Evolutionary conservation across 2,113 vertebrate genomes (phyloP).

Genomic region (Capreolus pygargus): DNA sequence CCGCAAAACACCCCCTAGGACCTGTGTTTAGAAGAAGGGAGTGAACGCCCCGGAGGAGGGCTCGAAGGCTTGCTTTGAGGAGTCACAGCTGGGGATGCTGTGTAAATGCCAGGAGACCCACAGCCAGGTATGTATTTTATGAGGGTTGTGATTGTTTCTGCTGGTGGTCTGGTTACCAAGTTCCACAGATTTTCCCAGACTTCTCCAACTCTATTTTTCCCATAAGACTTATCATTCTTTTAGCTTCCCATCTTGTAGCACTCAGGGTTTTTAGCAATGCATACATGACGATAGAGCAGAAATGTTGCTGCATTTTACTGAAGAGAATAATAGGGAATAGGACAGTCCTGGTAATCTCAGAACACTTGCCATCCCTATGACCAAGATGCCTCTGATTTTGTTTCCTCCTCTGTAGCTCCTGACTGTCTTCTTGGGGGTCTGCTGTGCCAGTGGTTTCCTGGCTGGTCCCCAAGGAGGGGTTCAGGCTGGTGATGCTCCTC

Average conservation of each 20-base stretch:
- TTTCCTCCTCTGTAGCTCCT: background rate
- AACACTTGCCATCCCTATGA: background rate
- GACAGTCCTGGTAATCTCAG: background rate
- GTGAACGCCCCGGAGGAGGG: accelerated
- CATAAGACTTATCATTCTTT: background rate
- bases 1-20: background rate
- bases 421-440: background rate
- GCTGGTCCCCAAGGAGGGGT: background rate
- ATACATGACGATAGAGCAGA: background rate
- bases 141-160: background rate
- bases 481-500: background rate
- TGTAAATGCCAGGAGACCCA: background rate
- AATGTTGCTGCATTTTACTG: background rate
- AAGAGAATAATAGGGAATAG: background rate
- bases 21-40: background rate
- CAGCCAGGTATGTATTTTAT: background rate
- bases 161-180: background rate
- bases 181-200: background rate
- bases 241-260: background rate
- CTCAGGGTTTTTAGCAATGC: background rate
- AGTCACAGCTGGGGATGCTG: background rate
- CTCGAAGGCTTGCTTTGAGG: background rate
- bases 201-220: background rate
- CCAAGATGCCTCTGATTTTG: too few relatives aligned
- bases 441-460: too few relatives aligned